These are phyloP conservation scores for Electrona antarctica DNA, from an alignment of 2,113 vertebrate genomes.

Conservation along the genomic window DNA sequence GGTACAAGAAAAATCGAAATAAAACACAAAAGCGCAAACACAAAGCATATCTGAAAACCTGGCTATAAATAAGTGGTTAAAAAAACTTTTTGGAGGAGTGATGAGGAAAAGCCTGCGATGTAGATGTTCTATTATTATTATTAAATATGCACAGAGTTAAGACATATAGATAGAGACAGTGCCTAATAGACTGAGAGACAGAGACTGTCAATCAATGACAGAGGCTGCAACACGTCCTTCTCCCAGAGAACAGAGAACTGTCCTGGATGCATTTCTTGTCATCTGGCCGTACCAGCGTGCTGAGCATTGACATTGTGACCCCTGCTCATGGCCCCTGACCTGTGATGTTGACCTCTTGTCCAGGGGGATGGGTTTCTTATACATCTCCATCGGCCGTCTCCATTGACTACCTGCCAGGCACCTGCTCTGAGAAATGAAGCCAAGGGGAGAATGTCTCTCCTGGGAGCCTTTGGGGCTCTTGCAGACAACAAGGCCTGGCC, in stretches of 20 bases:
- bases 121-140: not conserved
- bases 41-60: too few species aligned
- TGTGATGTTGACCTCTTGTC: constrained; percentile 83
- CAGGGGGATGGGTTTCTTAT: constrained; percentile 75
- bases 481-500: constrained; percentile 78
- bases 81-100: not conserved
- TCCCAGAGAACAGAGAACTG: constrained; percentile 37
- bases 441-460: constrained; percentile 83
- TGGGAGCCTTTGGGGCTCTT: constrained; percentile 81
- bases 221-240: constrained; percentile 28
- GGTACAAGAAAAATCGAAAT: too few species aligned
- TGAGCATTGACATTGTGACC: constrained; percentile 88
- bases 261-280: constrained; percentile 73
- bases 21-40: too few species aligned
- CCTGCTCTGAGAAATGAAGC: constrained; percentile 90
- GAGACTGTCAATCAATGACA: constrained; percentile 7
- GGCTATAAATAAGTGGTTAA: not conserved
- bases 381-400: constrained; percentile 79
- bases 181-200: not conserved
- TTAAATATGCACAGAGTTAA: not conserved
- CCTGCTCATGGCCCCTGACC: constrained; percentile 86
- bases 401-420: constrained; percentile 98
- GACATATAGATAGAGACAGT: not conserved
- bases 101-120: not conserved
- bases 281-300: constrained; percentile 80